Evolutionary conservation across 2,113 vertebrate species (phyloP).

Genomic region (Oophaga pumilio): DNA sequence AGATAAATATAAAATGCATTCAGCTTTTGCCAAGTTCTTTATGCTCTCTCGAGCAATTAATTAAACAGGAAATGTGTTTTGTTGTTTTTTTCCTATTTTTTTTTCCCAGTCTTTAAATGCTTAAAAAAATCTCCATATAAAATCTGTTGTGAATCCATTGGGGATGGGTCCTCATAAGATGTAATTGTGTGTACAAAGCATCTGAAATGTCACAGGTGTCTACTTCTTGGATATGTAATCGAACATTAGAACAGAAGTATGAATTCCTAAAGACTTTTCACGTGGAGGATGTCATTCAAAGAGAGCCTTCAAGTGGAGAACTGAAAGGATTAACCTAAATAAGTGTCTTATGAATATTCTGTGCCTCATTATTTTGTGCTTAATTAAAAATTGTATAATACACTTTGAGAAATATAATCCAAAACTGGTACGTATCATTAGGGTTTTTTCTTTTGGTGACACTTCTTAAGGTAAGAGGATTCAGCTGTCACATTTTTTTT

Average conservation of each 20-base stretch:
- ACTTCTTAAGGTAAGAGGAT: background rate
- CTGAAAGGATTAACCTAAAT: constrained; percentile 47
- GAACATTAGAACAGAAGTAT: constrained; percentile 34
- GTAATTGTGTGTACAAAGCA: constrained; percentile 25
- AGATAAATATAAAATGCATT: constrained; percentile 45
- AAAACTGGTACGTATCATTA: constrained; percentile 19
- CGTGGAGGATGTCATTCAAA: constrained; percentile 16
- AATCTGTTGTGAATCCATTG: background rate
- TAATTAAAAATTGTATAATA: constrained; percentile 31
- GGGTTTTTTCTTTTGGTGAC: background rate
- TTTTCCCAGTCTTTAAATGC: constrained; percentile 7
- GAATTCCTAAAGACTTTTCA: constrained; percentile 37
- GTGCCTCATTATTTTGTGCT: constrained; percentile 26
- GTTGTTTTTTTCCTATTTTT: background rate
- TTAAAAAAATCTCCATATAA: background rate
- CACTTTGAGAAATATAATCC: constrained; percentile 22
- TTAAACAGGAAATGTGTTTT: constrained; percentile 27
- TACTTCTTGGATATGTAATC: constrained; percentile 25
- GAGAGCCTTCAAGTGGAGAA: constrained; percentile 27
- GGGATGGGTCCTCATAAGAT: background rate
- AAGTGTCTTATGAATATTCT: constrained; percentile 55
- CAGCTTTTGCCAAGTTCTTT: constrained; percentile 41
- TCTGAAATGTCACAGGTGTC: constrained; percentile 43
- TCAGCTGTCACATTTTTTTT: background rate
- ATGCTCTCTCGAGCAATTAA: constrained; percentile 43